A percentile compares a stretch with the other conserved stretches of the same genome.
Evolutionary conservation across 2,113 vertebrate species (phyloP).

Genomic region (Psettodes erumei): DNA sequence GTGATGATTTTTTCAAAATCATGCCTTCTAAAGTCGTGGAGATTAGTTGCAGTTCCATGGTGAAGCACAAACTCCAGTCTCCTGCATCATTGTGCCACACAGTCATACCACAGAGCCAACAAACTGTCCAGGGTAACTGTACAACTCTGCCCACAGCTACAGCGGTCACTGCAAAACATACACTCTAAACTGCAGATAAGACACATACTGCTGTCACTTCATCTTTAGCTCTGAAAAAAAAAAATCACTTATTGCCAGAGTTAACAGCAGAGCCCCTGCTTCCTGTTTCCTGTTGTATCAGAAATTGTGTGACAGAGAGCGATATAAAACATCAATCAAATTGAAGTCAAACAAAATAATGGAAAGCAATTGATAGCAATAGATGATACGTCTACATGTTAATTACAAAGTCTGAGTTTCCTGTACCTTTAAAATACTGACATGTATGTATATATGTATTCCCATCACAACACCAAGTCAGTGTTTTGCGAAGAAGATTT

Average conservation of each 20-base stretch:
- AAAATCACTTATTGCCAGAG: not conserved
- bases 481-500: too few species aligned
- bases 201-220: not conserved
- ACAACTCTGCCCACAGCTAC: not conserved
- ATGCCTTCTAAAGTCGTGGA: not conserved
- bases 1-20: not conserved
- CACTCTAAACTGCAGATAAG: not conserved
- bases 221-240: not conserved
- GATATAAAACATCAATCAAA: not conserved
- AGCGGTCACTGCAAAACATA: not conserved
- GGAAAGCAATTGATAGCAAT: too few species aligned
- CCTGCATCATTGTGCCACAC: too few species aligned
- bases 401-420: not conserved
- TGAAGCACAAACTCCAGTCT: too few species aligned
- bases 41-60: not conserved
- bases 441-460: not conserved
- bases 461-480: too few species aligned
- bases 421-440: slow-evolving; percentile 5
- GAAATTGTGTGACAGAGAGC: too few species aligned
- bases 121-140: not conserved
- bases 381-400: too few species aligned
- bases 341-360: too few species aligned
- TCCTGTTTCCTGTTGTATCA: not conserved
- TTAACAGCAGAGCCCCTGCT: not conserved
- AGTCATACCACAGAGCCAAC: not conserved